Conservation (phyloP, 2,888 invertebrate genomes). For the Drosophila colorata region DNA sequence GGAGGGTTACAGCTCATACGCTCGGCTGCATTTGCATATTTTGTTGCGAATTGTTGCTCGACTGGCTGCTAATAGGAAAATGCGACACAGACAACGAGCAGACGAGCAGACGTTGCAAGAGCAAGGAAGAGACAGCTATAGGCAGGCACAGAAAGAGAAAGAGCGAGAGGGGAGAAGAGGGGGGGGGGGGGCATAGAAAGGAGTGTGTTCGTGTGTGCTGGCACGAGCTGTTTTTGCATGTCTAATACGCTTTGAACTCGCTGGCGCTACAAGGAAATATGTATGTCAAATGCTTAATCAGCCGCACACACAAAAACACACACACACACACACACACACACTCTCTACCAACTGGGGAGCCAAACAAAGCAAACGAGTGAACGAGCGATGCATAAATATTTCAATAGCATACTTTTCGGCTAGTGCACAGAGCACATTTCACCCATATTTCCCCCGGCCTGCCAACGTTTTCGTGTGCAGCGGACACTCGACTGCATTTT, state of each 20-base stretch:
- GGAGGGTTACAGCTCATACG: conserved; percentile 46
- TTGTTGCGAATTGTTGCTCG: conserved; percentile 76
- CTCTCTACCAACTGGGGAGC: conserved; percentile 2
- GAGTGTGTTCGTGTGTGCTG: conserved; percentile 50
- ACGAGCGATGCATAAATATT: conserved; percentile 76
- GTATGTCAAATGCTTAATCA: conserved; percentile 80
- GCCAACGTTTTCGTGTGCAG: conserved; percentile 13
- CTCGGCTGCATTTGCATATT: conserved; percentile 79
- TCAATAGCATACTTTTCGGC: conserved; percentile 78
- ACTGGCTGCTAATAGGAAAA: conserved; percentile 78
- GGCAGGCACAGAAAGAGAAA: neutral
- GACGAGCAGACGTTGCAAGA: conserved; percentile 1
- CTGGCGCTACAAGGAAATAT: conserved; percentile 59
- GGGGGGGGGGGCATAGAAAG: neutral
- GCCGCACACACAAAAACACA: conserved; percentile 52
- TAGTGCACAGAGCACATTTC: conserved; percentile 54
- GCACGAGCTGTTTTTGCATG: conserved; percentile 76
- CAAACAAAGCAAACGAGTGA: conserved; percentile 68
- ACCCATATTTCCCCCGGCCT: neutral
- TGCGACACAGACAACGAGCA: conserved; percentile 65
- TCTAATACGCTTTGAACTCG: conserved; percentile 70
- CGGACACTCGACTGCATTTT: conserved; percentile 60
- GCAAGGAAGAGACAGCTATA: conserved; percentile 12
- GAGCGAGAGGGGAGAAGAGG: conserved; percentile 1
- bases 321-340: conserved; percentile 14